Base-by-base conservation (phyloP, 2,888 invertebrate genomes). In the Ctenicera cuprea region DNA sequence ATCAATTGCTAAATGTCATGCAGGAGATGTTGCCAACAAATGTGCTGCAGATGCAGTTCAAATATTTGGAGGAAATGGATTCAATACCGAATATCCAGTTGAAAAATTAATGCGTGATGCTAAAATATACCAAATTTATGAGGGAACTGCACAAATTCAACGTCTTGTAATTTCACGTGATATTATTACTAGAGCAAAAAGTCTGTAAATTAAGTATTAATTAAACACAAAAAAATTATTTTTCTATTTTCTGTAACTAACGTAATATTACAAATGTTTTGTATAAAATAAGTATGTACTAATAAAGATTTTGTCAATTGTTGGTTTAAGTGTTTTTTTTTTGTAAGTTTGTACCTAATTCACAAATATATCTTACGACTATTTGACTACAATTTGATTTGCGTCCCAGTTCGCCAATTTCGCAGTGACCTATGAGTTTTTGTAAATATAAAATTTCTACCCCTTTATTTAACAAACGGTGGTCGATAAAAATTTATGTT, bases 61-160 rank as follows among this genome's bases (percentile, higher is more conserved):
- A 90, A 91, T 98, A 65, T 97, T 97, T 86, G 98, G 98, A 37
- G 98, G 98, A 22, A 96, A 96, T 85, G 98, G 98, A 0, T 99
- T 96, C 88, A 99, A 98, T 88, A 92, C 92, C 20, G 99, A 99
- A 26, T 99, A 99, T 87, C 99, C 99, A 0, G 99, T 98, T 0
- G 99, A 99, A 87, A 99, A 99, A 84, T 90, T 99, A 69, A 99
- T 99, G 98, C 90, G 99, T 68, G 99, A 99, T 87, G 99, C 99
- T 12, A 99, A 99, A 87, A 99, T 99, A 82, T 98, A 94, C 87
- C 97, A 98, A 88, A 99, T 99, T 82, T 99, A 99, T 84, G 99
- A 99, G 87, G 99, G 99, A 72, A 99, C 98, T 16, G 92, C 97
- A 0, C 98, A 99, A 88, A 98, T 99, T 84, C 99, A 99, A 88